Evolutionary conservation across 1,140 invertebrate species (phyloP).

Genomic region (Spodoptera frugiperda): DNA sequence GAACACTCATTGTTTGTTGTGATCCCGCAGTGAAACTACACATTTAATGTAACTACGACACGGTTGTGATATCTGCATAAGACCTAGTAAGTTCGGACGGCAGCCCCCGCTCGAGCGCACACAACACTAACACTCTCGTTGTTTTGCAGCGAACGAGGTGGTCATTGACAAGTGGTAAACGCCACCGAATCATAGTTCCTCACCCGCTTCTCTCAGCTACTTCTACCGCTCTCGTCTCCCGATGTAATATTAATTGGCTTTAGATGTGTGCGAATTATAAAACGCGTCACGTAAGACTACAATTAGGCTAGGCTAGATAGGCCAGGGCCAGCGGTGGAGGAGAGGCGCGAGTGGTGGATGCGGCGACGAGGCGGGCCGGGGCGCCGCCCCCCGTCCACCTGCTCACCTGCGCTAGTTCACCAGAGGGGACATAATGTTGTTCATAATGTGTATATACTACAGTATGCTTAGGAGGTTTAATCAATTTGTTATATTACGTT

Average conservation of each 20-base stretch:
- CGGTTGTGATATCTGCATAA: slow-evolving; percentile 82
- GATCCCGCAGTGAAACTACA: slow-evolving; percentile 84
- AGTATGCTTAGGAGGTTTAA: slow-evolving; percentile 85
- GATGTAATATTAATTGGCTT: slow-evolving; percentile 72
- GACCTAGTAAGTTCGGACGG: slow-evolving; percentile 79
- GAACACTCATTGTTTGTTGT: slow-evolving; percentile 86
- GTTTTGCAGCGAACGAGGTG: slow-evolving; percentile 87
- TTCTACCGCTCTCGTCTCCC: slow-evolving; percentile 79
- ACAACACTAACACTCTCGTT: slow-evolving; percentile 82
- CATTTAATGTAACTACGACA: slow-evolving; percentile 82
- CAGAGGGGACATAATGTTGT: slow-evolving; percentile 80
- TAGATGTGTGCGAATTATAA: slow-evolving; percentile 57
- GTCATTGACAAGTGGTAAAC: slow-evolving; percentile 88
- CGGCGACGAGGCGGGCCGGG: slow-evolving; percentile 54
- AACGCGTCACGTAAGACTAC: slow-evolving; percentile 53
- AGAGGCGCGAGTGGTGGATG: slow-evolving; percentile 49
- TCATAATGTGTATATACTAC: slow-evolving; percentile 86
- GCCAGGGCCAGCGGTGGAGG: slow-evolving; percentile 46
- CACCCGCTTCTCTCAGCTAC: slow-evolving; percentile 82
- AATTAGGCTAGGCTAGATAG: slow-evolving; percentile 38
- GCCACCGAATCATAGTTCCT: slow-evolving; percentile 82
- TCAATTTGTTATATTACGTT: slow-evolving; percentile 85
- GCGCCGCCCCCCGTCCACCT: slow-evolving; percentile 58
- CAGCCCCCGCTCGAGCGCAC: slow-evolving; percentile 72
- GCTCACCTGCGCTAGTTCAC: slow-evolving; percentile 69